Evolutionary conservation across 2,888 invertebrate species (phyloP).

Genomic region (Scaptomyza tumidula): DNA sequence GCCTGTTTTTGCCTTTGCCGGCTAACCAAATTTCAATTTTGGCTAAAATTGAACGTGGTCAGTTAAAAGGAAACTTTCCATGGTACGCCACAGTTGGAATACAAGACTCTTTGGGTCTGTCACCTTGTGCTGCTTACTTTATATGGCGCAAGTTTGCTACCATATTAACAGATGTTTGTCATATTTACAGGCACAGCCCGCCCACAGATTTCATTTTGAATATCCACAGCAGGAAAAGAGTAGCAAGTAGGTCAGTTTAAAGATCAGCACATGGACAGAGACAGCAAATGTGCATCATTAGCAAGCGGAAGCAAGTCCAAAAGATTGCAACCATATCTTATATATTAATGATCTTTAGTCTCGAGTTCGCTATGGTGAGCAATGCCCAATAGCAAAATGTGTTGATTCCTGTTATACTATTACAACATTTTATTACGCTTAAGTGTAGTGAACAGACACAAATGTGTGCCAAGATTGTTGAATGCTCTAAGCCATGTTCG

Average conservation of each 20-base stretch:
- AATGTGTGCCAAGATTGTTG: slow-evolving; percentile 65
- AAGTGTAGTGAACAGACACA: slow-evolving; percentile 65
- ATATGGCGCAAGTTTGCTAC: slow-evolving; percentile 59
- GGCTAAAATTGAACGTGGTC: slow-evolving; percentile 36
- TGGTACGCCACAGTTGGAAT: slow-evolving; percentile 15
- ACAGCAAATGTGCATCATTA: slow-evolving; percentile 54
- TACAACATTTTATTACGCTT: slow-evolving; percentile 72
- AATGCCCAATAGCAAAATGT: slow-evolving; percentile 53
- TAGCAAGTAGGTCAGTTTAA: slow-evolving; percentile 41
- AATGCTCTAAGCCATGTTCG: slow-evolving; percentile 34
- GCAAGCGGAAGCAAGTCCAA: slow-evolving; percentile 57
- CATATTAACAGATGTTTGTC: slow-evolving; percentile 54
- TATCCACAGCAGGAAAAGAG: slow-evolving; percentile 1
- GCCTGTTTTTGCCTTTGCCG: slow-evolving; percentile 50
- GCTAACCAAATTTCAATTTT: slow-evolving; percentile 40
- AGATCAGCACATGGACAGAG: slow-evolving; percentile 25
- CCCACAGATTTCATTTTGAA: slow-evolving; percentile 39
- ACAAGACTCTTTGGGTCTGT: slow-evolving; percentile 16
- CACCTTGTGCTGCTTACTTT: slow-evolving; percentile 36
- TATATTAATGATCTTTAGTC: slow-evolving; percentile 55
- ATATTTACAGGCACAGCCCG: slow-evolving; percentile 50
- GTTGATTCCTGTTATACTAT: slow-evolving; percentile 59
- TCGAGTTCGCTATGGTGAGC: slow-evolving; percentile 25
- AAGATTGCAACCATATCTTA: slow-evolving; percentile 45
- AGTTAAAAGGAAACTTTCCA: slow-evolving; percentile 57